phyloP scores from a whole-genome alignment of 2,113 vertebrate genomes.

The Ctenomys sociabilis region DNA sequence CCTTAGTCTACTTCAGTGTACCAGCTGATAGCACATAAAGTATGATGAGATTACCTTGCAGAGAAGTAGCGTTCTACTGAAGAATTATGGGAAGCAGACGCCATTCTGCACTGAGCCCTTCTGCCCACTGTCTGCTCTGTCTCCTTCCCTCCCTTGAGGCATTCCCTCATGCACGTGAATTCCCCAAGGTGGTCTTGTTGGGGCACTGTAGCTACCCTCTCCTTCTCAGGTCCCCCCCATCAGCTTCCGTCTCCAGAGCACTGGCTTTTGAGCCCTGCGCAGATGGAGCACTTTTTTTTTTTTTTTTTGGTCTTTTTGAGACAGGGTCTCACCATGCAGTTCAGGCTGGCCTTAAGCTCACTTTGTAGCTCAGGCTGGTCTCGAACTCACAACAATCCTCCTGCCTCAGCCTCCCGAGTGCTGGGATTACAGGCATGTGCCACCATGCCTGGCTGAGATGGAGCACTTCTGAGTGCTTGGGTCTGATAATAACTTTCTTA shows the following conservation, averaged over 20 bases:
- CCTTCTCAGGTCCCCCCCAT: neutral
- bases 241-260: neutral
- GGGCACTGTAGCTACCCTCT: neutral
- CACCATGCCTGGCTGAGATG: too few species aligned
- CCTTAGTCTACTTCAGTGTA: neutral
- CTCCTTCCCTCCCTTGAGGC: neutral
- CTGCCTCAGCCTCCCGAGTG: too few species aligned
- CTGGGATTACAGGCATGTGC: too few species aligned
- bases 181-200: neutral
- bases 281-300: too few species aligned
- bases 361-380: too few species aligned
- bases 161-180: neutral
- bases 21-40: too few species aligned
- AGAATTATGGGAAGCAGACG: neutral
- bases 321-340: too few species aligned
- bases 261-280: too few species aligned
- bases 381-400: too few species aligned
- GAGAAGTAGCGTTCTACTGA: neutral
- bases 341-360: too few species aligned
- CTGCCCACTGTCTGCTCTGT: neutral
- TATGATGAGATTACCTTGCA: neutral
- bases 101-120: neutral
- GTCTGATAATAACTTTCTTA: neutral
- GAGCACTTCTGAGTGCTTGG: too few species aligned
- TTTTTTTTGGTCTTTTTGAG: too few species aligned